phyloP scores from a whole-genome alignment of 2,113 vertebrate genomes.

The Oryzias javanicus region DNA sequence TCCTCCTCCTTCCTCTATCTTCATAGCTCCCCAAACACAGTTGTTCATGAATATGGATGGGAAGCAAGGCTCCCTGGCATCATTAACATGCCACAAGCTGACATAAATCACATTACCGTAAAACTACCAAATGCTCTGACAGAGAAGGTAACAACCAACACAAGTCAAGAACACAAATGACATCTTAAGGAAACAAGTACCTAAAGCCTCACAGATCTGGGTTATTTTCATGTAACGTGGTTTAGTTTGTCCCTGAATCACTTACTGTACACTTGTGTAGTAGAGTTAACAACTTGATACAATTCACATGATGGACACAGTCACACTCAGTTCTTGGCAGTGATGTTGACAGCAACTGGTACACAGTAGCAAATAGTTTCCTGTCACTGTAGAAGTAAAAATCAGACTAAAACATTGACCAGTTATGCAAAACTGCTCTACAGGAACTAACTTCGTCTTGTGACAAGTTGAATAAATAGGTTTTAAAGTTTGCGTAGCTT shows the following conservation, averaged over 20 bases:
- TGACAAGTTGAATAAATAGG: too few relatives aligned
- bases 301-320: slow-evolving; percentile 36
- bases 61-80: slow-evolving; percentile 70
- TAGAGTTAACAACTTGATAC: slow-evolving; percentile 37
- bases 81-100: slow-evolving; percentile 77
- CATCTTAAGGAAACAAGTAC: slow-evolving; percentile 12
- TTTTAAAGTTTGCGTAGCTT: too few relatives aligned
- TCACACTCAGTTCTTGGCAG: slow-evolving; percentile 40
- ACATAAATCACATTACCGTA: slow-evolving; percentile 79
- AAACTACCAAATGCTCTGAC: slow-evolving; percentile 75
- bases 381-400: slow-evolving; percentile 10
- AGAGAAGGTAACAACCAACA: slow-evolving; percentile 59
- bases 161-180: slow-evolving; percentile 57
- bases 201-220: slow-evolving; percentile 9
- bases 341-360: slow-evolving; percentile 44
- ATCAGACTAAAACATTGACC: background rate
- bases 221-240: slow-evolving; percentile 15
- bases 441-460: too few relatives aligned
- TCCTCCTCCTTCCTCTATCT: slow-evolving; percentile 34
- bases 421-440: too few relatives aligned
- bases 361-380: slow-evolving; percentile 32
- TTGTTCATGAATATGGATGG: slow-evolving; percentile 84
- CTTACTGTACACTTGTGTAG: slow-evolving; percentile 1
- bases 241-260: slow-evolving; percentile 39
- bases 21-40: slow-evolving; percentile 72